Conservation (phyloP, 2,797 vertebrate genomes). For the Mareca penelope region DNA sequence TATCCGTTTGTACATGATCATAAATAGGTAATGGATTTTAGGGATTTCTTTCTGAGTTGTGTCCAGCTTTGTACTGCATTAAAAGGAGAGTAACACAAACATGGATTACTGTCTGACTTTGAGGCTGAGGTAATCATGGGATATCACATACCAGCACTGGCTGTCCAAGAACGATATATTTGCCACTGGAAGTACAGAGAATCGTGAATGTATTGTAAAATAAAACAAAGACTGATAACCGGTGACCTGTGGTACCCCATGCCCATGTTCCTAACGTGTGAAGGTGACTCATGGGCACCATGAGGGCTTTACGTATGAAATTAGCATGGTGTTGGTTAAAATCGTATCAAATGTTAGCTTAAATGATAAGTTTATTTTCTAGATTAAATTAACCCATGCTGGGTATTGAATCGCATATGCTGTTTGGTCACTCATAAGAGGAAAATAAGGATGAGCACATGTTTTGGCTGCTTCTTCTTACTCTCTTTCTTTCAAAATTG, state of each 20-base stretch:
- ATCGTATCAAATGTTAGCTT: background rate
- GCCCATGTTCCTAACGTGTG: background rate
- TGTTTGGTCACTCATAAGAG: conserved; percentile 20
- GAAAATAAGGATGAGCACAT: background rate
- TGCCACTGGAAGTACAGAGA: conserved; percentile 53
- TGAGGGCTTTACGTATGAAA: background rate
- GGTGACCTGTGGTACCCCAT: background rate
- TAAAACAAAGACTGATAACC: conserved; percentile 58
- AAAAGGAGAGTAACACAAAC: conserved; percentile 58
- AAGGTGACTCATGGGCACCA: background rate
- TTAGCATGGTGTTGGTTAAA: background rate
- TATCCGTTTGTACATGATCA: conserved; percentile 62
- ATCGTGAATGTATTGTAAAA: conserved; percentile 65
- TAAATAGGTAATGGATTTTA: conserved; percentile 61
- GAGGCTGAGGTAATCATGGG: conserved; percentile 54
- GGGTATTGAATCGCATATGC: background rate
- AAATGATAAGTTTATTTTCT: background rate
- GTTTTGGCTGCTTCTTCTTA: background rate
- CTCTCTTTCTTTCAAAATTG: background rate
- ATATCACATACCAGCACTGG: conserved; percentile 42
- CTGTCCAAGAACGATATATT: conserved; percentile 28
- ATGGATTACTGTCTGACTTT: conserved; percentile 54
- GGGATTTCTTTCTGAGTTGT: conserved; percentile 60
- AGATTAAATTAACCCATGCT: background rate
- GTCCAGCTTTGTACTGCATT: conserved; percentile 60